These are phyloP conservation scores for Drosophila mojavensis DNA, from an alignment of 1,140 invertebrate genomes.

Conservation along the genomic window DNA sequence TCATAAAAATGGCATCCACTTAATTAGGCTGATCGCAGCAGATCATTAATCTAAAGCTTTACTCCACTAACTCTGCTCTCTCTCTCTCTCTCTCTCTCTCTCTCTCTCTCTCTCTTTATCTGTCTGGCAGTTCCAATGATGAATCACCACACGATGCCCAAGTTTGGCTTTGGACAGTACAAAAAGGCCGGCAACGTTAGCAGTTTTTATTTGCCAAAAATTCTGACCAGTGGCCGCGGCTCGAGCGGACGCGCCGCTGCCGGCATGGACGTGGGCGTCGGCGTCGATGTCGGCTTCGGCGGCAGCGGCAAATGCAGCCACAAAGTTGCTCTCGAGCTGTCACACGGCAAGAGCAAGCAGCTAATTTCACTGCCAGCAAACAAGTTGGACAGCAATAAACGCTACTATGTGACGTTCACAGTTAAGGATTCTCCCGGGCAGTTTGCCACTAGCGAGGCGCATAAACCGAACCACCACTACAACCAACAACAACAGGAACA, in stretches of 20 bases:
- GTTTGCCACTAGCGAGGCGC: constrained; percentile 36
- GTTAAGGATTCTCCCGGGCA: constrained; percentile 87
- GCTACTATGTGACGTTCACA: constrained; percentile 95
- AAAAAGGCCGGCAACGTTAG: constrained; percentile 83
- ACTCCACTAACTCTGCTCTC: constrained; percentile 4
- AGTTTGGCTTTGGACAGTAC: constrained; percentile 85
- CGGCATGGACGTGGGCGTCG: constrained; percentile 31
- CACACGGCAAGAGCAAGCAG: constrained; percentile 91
- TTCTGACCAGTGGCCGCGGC: constrained; percentile 72
- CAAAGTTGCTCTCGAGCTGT: constrained; percentile 90
- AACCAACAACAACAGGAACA: constrained; percentile 15
- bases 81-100: not conserved
- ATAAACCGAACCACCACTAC: constrained; percentile 49
- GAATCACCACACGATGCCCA: constrained; percentile 91
- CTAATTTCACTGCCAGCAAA: constrained; percentile 93
- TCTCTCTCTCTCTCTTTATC: not conserved
- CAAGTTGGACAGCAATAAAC: constrained; percentile 92
- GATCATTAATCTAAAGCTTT: constrained; percentile 62
- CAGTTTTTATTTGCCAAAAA: constrained; percentile 84
- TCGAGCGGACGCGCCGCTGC: constrained; percentile 42
- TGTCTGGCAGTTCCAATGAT: constrained; percentile 87
- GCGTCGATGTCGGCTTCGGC: constrained; percentile 26
- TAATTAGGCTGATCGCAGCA: constrained; percentile 33
- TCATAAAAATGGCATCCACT: constrained; percentile 39
- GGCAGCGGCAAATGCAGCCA: constrained; percentile 60